A percentile compares a stretch with the other conserved stretches of the same genome.
Conservation (phyloP, 2,113 vertebrate genomes). For the Corythaeola cristata region DNA sequence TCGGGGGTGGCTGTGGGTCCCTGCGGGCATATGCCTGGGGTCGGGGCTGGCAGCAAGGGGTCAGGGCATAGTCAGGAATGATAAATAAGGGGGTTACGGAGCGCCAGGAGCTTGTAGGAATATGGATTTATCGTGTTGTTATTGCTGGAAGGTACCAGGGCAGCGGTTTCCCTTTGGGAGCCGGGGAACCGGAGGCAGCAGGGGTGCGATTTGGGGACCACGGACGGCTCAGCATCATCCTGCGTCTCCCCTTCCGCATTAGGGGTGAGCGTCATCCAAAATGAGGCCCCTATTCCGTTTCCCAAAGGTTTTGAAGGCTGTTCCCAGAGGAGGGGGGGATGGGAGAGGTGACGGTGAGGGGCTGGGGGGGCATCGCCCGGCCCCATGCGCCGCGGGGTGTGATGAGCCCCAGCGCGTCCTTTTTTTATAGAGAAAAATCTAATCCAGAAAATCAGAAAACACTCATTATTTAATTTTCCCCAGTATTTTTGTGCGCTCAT, state of each 20-base stretch:
- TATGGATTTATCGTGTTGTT: fast-evolving
- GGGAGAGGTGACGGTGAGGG: not conserved
- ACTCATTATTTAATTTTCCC: constrained; percentile 37
- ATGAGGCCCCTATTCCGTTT: fast-evolving
- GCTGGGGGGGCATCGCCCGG: fast-evolving
- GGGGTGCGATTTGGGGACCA: fast-evolving
- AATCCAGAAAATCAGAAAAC: not conserved
- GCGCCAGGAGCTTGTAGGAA: fast-evolving
- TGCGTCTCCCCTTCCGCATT: fast-evolving
- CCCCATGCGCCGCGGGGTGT: fast-evolving
- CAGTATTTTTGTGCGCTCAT: not conserved
- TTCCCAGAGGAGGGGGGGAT: fast-evolving
- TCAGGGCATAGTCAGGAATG: not conserved
- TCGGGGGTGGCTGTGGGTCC: not conserved
- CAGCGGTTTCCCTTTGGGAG: fast-evolving
- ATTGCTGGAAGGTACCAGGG: fast-evolving
- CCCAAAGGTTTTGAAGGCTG: not conserved
- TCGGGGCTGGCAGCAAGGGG: not conserved
- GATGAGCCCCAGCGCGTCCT: fast-evolving
- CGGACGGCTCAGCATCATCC: not conserved
- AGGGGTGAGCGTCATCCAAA: not conserved
- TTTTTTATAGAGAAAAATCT: not conserved
- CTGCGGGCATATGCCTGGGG: not conserved
- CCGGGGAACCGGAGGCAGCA: fast-evolving
- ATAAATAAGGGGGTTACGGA: not conserved